Base-by-base conservation (phyloP, 2,797 vertebrate genomes). In the Lycodopsis pacificus region DNA sequence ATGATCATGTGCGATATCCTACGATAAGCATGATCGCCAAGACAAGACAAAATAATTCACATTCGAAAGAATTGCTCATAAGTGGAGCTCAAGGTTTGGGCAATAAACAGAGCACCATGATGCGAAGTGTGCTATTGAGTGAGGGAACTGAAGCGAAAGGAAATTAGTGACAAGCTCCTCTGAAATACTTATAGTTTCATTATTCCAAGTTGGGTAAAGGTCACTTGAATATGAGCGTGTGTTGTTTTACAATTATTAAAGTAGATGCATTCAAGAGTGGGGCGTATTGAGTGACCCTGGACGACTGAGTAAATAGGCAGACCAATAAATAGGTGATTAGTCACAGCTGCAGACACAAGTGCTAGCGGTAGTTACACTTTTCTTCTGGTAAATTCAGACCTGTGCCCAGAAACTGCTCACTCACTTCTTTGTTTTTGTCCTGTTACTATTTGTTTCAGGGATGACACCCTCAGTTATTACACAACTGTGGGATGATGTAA, bases 161-260 rank as follows among this genome's bases (percentile, higher is more conserved):
- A 75, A 67, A 63, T 63, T 4, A 17, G 61, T 7, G 32, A 73
- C 12, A 17, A 38, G 30, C n/a, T 57, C 36, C 32, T 40, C 25
- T 46, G 22, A 73, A 68, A 68, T 66, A 19, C 69, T 81, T 65
- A 51, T 13, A 61, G 65, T 67, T 73, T 14, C 22, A 67, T 65
- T 34, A 61, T n/a, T 62, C 63, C 11, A 53, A 49, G 67, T 77
- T 58, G 44, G 36, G 14, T 80, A 82, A 84, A 89, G 79, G 72
- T 84, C 65, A 72, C 20, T 25, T 38, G 25, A 63, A 81, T 51
- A 73, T 64, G 70, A 78, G 17, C 34, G 34, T 49, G 34, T 67
- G 76, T 73, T 84, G 71, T 81, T 85, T 74, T 62, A 54, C 54
- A 56, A 84, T 86, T 80, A 76, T 86, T 82, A 80, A 84, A 79